These are phyloP conservation scores for Nerophis ophidion DNA, from an alignment of 2,113 vertebrate species.

Conservation along the genomic window DNA sequence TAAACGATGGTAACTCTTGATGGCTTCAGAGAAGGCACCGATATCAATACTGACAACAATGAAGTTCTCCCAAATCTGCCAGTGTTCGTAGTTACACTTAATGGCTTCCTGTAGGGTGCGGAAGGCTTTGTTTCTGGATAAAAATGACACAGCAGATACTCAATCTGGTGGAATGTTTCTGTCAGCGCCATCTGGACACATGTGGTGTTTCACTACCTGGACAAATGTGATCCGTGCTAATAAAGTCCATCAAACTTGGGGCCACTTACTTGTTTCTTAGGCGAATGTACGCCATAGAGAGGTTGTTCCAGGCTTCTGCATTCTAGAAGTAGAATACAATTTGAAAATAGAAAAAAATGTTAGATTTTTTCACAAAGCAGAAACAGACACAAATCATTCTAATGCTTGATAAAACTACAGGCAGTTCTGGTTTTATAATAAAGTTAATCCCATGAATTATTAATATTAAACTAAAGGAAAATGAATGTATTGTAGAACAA, in stretches of 20 bases:
- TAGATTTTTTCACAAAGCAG: no score
- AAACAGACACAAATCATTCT: no score
- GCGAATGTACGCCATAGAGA: constrained; percentile 93
- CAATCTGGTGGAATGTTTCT: no score
- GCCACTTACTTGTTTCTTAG: constrained; percentile 88
- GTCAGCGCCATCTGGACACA: no score
- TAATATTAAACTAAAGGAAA: no score
- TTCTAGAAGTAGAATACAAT: constrained; percentile 72
- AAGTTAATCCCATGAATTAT: no score
- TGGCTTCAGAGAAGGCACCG: constrained; percentile 88
- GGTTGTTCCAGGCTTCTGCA: constrained; percentile 97
- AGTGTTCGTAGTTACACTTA: constrained; percentile 95
- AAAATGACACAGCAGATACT: neutral
- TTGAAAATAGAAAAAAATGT: no score
- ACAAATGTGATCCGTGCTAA: neutral
- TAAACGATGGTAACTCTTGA: constrained; percentile 91
- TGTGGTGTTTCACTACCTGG: no score
- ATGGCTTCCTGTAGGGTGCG: constrained; percentile 91
- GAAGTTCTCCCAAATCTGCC: constrained; percentile 99
- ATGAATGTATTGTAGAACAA: no score
- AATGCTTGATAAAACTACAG: no score
- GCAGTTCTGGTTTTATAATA: no score
- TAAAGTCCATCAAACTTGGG: constrained; percentile 8
- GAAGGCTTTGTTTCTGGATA: constrained; percentile 84
- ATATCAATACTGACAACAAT: constrained; percentile 84